Base-by-base conservation (phyloP, 2,888 invertebrate species). In the Carcina quercana region DNA sequence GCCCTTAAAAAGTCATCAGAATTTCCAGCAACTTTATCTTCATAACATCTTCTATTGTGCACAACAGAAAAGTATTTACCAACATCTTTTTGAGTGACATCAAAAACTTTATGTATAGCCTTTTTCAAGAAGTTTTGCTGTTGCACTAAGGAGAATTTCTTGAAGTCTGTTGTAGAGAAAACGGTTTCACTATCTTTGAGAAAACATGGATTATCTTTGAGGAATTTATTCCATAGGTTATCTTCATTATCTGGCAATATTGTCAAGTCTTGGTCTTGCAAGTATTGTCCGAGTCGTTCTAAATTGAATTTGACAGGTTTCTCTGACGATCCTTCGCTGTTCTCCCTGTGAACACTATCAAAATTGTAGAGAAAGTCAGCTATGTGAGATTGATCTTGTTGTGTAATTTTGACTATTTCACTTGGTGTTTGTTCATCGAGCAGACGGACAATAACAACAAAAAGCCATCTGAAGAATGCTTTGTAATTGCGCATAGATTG, bases 391-490 rank as follows among this genome's bases (percentile, higher is more conserved):
- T 95, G 86, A 58, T 95, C 96, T 67, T 96, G 95, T 61, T 96
- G 95, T 6, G 93, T 92, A 53, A 95, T 90, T 71, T 93, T 91
- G 5, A 91, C 89, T 46, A 93, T 89, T 63, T 96, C 96, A 19
- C 91, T 87, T 6, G 95, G 91, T 13, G 94, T 88, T 48, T 91
- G 89, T 59, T 96, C 95, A 51, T 95, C 95, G 40, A 93, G 88
- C 33, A 96, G 72, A 32, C 94, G 86, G 11, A 95, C 86, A 38
- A 97, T 96, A 0, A 92, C 93, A 5, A 92, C 91, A 69, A 95
- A 95, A 2, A 97, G 84, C 97, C 97, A 97, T 21, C 95, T 88
- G 54, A 93, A 92, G 62, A 97, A 97, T 5, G 96, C 92, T 76
- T 96, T 95, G 67, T 96, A 96, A 63, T 96, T 96, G 35, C 92